Evolutionary conservation across 2,113 vertebrate genomes (phyloP), one percentile per base, ranked within the genome.

Genomic region (Atrichornis clamosus): DNA sequence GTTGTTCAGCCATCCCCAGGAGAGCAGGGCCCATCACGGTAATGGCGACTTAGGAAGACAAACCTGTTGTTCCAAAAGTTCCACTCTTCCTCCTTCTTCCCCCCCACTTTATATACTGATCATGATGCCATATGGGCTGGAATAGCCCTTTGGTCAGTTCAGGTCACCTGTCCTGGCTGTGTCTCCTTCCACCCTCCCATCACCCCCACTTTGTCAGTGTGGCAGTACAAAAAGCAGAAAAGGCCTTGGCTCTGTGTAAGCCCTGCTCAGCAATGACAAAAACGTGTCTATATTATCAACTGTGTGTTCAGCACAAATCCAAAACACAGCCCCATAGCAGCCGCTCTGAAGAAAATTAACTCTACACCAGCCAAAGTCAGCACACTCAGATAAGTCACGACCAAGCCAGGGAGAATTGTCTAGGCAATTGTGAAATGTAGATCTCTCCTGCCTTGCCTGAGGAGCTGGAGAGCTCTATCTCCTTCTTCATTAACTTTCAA

Each of bases 161-260:
- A 37, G 27, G 27, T 44, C 23, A 21, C 44, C 33, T 74, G 37
- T 44, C 33, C 52, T 5, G 2, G 7, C 10, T 73, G 42, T 20
- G 15, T 52, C 60, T 20, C 28, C 19, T 67, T 14, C 13, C 24
- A 27, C 1, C 4, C 33, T 80, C 16, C 13, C 33, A 39, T 6
- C 2, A 24, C 2, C 5, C 10, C 7, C 28, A 47, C 47, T 41
- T 78, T 7, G 10, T 15, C 39, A 53, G 0, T 1, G 1, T 7
- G 23, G 60, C 33, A 67, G 23, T 3, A 46, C 1, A 4, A 67
- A 44, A 52, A 59, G 7, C 37, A 52, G 52, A 14, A 33, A 46
- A 59, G 28, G 8, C 28, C 23, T 44, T 52, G 44, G 44, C 19
- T 52, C 39, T 58, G 19, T 50, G 23, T 2, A 52, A 74, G 15